These are phyloP conservation scores for Apodemus sylvaticus DNA, from an alignment of 2,113 vertebrate species.

Conservation along the genomic window DNA sequence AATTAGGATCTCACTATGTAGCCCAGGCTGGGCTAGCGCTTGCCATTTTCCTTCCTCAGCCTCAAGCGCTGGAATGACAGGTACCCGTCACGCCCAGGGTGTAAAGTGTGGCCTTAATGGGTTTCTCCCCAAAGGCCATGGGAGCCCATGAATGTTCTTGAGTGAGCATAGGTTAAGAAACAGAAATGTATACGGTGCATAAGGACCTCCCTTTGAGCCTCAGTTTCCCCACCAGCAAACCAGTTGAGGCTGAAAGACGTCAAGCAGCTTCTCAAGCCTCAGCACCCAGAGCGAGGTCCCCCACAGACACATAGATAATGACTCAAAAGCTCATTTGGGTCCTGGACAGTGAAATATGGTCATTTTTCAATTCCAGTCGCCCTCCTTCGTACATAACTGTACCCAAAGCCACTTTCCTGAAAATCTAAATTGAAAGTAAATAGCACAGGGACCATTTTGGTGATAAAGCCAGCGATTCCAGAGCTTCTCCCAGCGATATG, in stretches of 20 bases:
- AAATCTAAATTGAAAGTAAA: slow-evolving; percentile 88
- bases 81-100: neutral
- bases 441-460: slow-evolving; percentile 82
- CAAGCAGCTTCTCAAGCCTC: neutral
- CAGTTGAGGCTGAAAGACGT: neutral
- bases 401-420: slow-evolving; percentile 79
- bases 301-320: neutral
- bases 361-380: slow-evolving; percentile 81
- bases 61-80: neutral
- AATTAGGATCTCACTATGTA: neutral
- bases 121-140: neutral
- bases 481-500: slow-evolving; percentile 85
- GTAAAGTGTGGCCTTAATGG: neutral
- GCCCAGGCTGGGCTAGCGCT: neutral
- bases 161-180: neutral
- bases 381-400: slow-evolving; percentile 75
- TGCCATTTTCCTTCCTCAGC: neutral
- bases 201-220: neutral
- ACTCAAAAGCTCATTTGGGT: slow-evolving; percentile 41
- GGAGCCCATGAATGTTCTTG: neutral
- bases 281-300: neutral
- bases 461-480: slow-evolving; percentile 83
- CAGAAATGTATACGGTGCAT: neutral
- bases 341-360: slow-evolving; percentile 72
- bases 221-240: neutral